phyloP scores from a whole-genome alignment of 2,888 invertebrate genomes.

The Ophion obscuratus region DNA sequence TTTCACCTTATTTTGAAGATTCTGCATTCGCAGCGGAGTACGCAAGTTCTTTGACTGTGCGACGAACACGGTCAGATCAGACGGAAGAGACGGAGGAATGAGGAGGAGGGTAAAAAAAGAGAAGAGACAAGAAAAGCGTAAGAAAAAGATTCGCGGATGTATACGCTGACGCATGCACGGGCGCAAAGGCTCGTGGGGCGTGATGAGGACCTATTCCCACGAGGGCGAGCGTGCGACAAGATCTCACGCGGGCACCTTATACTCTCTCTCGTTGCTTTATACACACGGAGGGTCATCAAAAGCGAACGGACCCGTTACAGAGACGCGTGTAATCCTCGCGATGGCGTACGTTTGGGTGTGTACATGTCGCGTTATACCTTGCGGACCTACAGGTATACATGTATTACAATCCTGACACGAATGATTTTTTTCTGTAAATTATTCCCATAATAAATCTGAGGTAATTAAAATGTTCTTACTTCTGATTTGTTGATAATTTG shows the following conservation, averaged over 20 bases:
- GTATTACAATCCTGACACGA: neutral
- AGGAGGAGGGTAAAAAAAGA: conserved; percentile 23
- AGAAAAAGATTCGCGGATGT: conserved; percentile 31
- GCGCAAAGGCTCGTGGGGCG: conserved; percentile 40
- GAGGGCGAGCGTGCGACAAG: conserved; percentile 63
- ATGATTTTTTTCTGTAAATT: neutral
- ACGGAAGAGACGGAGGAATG: conserved; percentile 21
- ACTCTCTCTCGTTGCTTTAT: conserved; percentile 31
- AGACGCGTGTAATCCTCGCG: conserved; percentile 58
- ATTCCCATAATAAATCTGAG: too few species aligned
- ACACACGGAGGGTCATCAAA: conserved; percentile 61
- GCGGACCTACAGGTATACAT: neutral
- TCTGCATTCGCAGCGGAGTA: neutral
- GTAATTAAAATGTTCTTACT: too few species aligned
- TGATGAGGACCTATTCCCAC: conserved; percentile 60
- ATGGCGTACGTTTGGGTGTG: conserved; percentile 23
- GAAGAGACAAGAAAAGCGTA: conserved; percentile 15
- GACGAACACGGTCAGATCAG: too few species aligned
- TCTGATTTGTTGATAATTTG: too few species aligned
- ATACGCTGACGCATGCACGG: conserved; percentile 11
- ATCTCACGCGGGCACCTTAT: conserved; percentile 61
- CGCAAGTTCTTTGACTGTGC: neutral
- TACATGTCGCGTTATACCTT: conserved; percentile 10
- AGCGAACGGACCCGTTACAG: conserved; percentile 57
- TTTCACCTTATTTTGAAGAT: too few species aligned